These are phyloP conservation scores for Leucoma salicis DNA, from an alignment of 2,888 invertebrate species.

Conservation along the genomic window DNA sequence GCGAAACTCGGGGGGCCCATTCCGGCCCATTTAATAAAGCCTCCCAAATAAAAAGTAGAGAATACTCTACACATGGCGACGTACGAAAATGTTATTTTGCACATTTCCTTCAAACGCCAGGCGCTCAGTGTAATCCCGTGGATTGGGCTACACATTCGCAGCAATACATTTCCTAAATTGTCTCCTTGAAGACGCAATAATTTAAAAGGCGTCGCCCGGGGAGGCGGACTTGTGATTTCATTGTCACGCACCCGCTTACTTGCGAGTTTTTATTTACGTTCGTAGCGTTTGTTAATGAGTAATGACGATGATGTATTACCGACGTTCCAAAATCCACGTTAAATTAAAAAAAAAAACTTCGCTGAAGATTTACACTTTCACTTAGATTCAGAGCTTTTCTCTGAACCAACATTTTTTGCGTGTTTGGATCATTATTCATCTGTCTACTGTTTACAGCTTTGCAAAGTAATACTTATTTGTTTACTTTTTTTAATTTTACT, in stretches of 20 bases:
- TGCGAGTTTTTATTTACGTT: conserved; percentile 32
- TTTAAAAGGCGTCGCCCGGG: conserved; percentile 52
- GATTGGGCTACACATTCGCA: conserved; percentile 51
- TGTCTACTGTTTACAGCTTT: not conserved
- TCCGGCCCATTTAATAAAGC: conserved; percentile 35
- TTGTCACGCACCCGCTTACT: conserved; percentile 30
- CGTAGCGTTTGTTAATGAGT: conserved; percentile 31
- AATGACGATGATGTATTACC: conserved; percentile 35
- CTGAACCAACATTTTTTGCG: not conserved
- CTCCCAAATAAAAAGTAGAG: conserved; percentile 36
- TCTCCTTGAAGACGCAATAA: conserved; percentile 69
- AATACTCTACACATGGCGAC: conserved; percentile 36
- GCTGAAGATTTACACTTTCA: conserved; percentile 4
- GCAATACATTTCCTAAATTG: conserved; percentile 71
- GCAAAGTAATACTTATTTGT: not conserved
- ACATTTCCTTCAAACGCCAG: conserved; percentile 53
- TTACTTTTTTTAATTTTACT: too few species aligned
- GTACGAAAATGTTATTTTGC: conserved; percentile 58
- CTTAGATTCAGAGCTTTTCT: not conserved
- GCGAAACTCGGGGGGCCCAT: conserved; percentile 23
- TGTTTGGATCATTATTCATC: not conserved
- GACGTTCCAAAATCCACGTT: conserved; percentile 22
- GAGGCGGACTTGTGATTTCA: conserved; percentile 38
- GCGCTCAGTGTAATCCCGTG: conserved; percentile 54
- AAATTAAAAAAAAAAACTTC: conserved; percentile 32